Evolutionary conservation across 2,888 invertebrate genomes (phyloP), one percentile per base, ranked within the genome.

Genomic region (Uropetala carovei): DNA sequence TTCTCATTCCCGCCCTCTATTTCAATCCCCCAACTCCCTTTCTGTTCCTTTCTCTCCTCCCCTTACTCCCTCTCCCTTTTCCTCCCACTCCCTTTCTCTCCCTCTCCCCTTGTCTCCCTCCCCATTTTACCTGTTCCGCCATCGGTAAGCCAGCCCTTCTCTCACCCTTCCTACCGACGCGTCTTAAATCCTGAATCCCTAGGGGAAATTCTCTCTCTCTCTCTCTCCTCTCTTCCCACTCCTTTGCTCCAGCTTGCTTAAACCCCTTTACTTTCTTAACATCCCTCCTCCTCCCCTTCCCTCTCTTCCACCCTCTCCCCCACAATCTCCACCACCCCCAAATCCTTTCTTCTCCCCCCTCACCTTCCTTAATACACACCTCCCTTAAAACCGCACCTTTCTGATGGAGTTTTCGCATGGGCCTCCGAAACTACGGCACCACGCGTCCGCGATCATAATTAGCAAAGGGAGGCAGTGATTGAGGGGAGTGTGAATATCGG

Each of bases 371-470:
- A 86, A 86, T 86, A 86, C 18, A 86, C 86, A 60, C 18, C 60
- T 30, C 60, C 60, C 60, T 86, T 86, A 60, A 86, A 86, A 86
- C 86, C 86, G 60, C 86, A 86, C 60, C 86, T 30, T 64, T 22
- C 59, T 18, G 30, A 86, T 60, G 60, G 30, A 60, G 86, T 43
- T 60, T 30, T 30, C 60, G 5, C 18, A 10, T 10, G n/a, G 58
- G 22, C 85, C 85, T 58, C 30, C 60, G 27, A 86, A 86, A 86
- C 60, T 60, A 60, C 60, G 86, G 86, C 59, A 86, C 59, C 84
- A 84, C 56, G 59, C 60, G 86, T n/a, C 86, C 86, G 60, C 86
- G 86, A 86, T 86, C 86, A 86, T 86, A 86, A 86, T 86, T 86
- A 86, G 86, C 86, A 59, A 86, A 60, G n/a, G 83, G 83, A 83